Evolutionary conservation across 2,888 invertebrate species (phyloP).

Genomic region (Idaea biselata): DNA sequence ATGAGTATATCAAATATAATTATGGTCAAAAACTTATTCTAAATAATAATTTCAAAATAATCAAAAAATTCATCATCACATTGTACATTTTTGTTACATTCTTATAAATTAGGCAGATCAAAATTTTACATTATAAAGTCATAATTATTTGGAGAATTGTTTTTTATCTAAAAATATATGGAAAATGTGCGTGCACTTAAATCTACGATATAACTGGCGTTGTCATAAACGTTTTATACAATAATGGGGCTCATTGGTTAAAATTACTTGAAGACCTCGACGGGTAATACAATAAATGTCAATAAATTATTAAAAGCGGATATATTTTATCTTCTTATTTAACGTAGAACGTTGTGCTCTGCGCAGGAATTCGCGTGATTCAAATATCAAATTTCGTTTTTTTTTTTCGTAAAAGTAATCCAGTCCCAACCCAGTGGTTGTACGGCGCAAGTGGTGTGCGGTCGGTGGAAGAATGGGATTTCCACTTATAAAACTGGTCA

Average conservation of each 20-base stretch:
- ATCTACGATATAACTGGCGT: constrained; percentile 5
- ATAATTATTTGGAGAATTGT: neutral
- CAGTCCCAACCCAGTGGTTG: too few species aligned
- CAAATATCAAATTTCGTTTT: too few species aligned
- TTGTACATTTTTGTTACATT: constrained; percentile 10
- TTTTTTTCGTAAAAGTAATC: too few species aligned
- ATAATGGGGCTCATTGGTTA: neutral
- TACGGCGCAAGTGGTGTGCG: too few species aligned
- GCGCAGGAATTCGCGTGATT: too few species aligned
- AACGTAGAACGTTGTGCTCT: too few species aligned
- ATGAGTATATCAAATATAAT: neutral
- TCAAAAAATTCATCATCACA: neutral
- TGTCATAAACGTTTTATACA: constrained; percentile 4
- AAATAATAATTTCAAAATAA: neutral
- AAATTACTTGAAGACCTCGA: neutral
- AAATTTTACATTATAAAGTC: constrained; percentile 10
- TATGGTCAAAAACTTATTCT: neutral
- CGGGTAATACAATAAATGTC: too few species aligned
- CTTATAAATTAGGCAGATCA: constrained; percentile 12
- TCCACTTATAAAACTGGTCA: too few species aligned
- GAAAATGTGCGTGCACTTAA: constrained; percentile 6
- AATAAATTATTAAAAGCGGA: too few species aligned
- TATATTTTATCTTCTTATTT: too few species aligned
- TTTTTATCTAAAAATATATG: constrained; percentile 4
- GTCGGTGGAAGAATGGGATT: too few species aligned